Evolutionary conservation across 2,113 vertebrate genomes (phyloP), one percentile per base, ranked within the genome.

Genomic region (Eira barbara): DNA sequence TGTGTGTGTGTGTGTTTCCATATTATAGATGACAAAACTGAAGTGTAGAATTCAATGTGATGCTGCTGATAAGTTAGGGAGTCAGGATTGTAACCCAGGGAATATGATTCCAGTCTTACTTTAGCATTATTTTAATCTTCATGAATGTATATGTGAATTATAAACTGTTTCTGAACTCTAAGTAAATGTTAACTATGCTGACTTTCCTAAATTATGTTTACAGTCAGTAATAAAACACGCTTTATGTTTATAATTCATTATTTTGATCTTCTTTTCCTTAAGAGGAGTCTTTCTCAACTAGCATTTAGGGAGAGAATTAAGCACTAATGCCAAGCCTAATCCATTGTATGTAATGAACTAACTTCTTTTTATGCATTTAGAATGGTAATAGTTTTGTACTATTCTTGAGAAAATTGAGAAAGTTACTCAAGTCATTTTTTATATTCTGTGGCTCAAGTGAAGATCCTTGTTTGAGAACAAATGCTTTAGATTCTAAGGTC

Each of bases 1-100:
- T 85, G 59, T 63, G 63, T 67, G 31, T 80, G 63, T 80, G 63
- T 47, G 59, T 78, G 29, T 71, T 31, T 10, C 21, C 73, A 39
- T 89, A 92, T 97, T 96, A 86, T 39, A 86, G 90, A 74, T 83
- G 86, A 90, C 14, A 84, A 47, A 97, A 71, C 79, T 89, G 78
- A 97, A 94, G 52, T 45, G 97, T 95, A 89, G 47, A 88, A 49
- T 45, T 17, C 27, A 52, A 42, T 69, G 8, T 82, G 67, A 49
- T 82, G 59, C 17, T 86, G 23, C 36, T 34, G 81, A 31, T 92
- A 95, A 85, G 45, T 94, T 55, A 52, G 57, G 15, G 82, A 84
- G 57, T 97, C 80, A 82, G 67, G 45, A 88, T 97, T 95, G 91
- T 36, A 94, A 85, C 49, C 23, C 29, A 81, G n/a, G 39, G 36